phyloP scores from a whole-genome alignment of 37 sponge, comb jelly and placozoan species.

The Ianthella basta region DNA sequence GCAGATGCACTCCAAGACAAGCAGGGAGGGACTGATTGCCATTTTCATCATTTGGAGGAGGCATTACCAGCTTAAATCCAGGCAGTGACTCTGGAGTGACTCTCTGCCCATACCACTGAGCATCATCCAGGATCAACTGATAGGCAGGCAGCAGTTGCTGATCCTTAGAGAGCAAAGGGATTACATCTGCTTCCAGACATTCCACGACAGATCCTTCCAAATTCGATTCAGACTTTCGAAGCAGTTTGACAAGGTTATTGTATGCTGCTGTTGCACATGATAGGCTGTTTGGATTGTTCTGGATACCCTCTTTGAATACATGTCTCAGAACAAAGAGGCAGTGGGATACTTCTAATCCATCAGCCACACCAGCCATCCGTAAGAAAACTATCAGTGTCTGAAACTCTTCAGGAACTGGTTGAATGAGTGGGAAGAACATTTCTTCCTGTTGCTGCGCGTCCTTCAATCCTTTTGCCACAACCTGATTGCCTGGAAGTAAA shows the following conservation, averaged over 20 bases:
- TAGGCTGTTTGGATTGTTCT: neutral
- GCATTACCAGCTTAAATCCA: neutral
- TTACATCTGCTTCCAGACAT: neutral
- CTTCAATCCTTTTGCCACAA: neutral
- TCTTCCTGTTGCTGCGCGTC: neutral
- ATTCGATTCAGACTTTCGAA: neutral
- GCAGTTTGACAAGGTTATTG: neutral
- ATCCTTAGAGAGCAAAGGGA: conserved; percentile 5
- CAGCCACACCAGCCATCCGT: neutral
- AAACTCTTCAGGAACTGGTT: neutral
- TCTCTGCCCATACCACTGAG: conserved; percentile 7
- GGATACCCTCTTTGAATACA: neutral
- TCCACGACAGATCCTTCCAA: neutral
- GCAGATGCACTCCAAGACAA: conserved; percentile 37
- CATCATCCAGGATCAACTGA: conserved; percentile 17
- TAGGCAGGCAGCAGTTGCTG: neutral
- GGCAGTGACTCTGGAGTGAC: neutral
- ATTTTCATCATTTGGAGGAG: conserved; percentile 28
- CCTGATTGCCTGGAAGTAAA: neutral
- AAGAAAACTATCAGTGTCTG: neutral
- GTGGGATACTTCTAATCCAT: neutral
- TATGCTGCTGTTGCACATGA: conserved; percentile 14
- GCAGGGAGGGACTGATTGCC: conserved; percentile 34
- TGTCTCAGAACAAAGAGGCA: neutral
- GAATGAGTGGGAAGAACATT: neutral